Evolutionary conservation across 2,888 invertebrate species (phyloP), one percentile per base, ranked within the genome.

Genomic region (Perizoma flavofasciatum): DNA sequence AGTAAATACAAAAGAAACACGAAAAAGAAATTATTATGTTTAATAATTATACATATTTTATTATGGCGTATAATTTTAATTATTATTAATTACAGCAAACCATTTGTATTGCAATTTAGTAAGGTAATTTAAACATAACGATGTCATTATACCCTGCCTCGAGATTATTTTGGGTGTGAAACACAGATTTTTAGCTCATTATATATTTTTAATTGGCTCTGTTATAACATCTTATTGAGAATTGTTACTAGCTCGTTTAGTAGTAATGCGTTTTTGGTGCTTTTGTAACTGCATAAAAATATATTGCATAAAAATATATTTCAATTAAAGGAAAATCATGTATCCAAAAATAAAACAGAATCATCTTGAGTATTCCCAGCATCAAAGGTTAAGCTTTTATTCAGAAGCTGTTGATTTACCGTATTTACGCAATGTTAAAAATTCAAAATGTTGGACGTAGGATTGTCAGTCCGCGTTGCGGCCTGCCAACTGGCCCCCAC

Each of bases 401-500:
- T 54, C 59, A 70, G 70, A 75, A 67, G 65, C 67, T 66, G 67
- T 72, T 74, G 70, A 68, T 66, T 57, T 63, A 68, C 67, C 66
- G 66, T 70, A 73, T 75, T 77, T 75, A 61, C 63, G 55, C 59
- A 69, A 68, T 69, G 68, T 66, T 59, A 68, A 69, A 66, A 64
- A 65, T 67, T 67, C 61, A 60, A 71, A 72, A 73, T 62, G 56
- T 68, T 59, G 53, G 56, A 66, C 63, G 55, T 65, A 54, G 57
- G 59, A 68, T 66, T 72, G 69, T 74, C 74, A 74, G 75, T 52
- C 54, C 66, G 56, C 70, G 66, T 70, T 76, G 83, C 66, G 80
- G 81, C 55, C 67, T 73, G 72, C 77, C 79, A 75, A 79, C 76
- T 75, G 76, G 72, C 68, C 74, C 61, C 72, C 76, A 51, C 75